Percentiles rank a stretch among this genome's conserved stretches.
These are phyloP conservation scores for Pachymerium ferrugineum DNA, from an alignment of 2,888 invertebrate species.

Conservation along the genomic window DNA sequence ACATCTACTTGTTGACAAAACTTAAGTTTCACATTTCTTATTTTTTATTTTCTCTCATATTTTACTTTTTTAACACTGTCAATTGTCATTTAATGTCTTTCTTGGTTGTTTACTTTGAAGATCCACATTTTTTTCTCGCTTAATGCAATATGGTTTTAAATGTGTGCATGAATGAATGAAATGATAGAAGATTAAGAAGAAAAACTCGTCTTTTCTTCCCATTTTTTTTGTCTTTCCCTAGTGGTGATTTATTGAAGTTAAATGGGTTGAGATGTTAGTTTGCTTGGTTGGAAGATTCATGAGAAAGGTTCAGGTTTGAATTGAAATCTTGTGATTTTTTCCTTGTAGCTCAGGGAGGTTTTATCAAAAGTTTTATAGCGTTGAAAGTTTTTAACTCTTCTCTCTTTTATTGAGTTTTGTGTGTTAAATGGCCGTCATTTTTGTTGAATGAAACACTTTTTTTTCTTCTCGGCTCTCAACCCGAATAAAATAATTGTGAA, in stretches of 20 bases:
- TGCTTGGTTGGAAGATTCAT: constrained; percentile 8
- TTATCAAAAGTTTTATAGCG: constrained; percentile 17
- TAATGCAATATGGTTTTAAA: too few relatives aligned
- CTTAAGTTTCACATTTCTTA: background rate
- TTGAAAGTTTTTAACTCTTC: background rate
- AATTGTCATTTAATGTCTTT: background rate
- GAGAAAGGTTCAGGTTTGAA: constrained; percentile 5
- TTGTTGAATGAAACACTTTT: background rate
- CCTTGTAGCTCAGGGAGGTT: background rate
- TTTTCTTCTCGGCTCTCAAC: too few relatives aligned
- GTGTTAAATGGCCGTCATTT: background rate
- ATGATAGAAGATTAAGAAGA: too few relatives aligned
- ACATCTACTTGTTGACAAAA: constrained; percentile 26
- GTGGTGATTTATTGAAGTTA: constrained; percentile 4
- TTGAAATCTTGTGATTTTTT: constrained; percentile 18
- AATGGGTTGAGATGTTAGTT: constrained; percentile 5
- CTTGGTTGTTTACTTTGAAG: background rate
- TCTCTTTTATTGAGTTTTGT: background rate
- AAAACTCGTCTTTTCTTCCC: background rate
- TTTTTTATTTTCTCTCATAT: background rate
- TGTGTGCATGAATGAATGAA: too few relatives aligned
- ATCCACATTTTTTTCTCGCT: background rate
- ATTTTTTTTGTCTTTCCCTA: background rate
- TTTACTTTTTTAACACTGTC: background rate
- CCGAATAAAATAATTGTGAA: background rate